phyloP scores from a whole-genome alignment of 2,888 invertebrate genomes.

The Rhogogaster chlorosoma region DNA sequence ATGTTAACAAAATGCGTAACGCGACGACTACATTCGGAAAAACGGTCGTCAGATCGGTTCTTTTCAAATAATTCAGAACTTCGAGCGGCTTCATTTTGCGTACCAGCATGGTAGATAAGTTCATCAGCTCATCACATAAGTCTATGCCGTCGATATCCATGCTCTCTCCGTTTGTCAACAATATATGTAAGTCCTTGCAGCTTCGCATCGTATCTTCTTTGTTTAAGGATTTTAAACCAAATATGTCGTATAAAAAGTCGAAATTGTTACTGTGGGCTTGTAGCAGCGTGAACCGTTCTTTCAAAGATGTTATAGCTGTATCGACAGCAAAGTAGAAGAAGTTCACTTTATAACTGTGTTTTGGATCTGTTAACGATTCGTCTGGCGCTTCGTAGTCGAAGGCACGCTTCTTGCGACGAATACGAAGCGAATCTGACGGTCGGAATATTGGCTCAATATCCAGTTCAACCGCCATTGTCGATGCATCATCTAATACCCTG shows the following conservation, averaged over 20 bases:
- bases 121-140: slow-evolving; percentile 19
- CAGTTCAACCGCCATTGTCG: slow-evolving; percentile 32
- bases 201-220: slow-evolving; percentile 13
- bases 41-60: neutral
- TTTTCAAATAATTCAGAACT: slow-evolving; percentile 12
- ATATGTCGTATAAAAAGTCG: slow-evolving; percentile 56
- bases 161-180: slow-evolving; percentile 54
- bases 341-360: slow-evolving; percentile 50
- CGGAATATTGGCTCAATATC: slow-evolving; percentile 34
- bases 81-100: neutral
- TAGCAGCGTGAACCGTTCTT: slow-evolving; percentile 59
- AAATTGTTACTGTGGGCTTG: slow-evolving; percentile 53
- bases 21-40: slow-evolving; percentile 54
- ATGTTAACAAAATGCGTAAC: slow-evolving; percentile 53
- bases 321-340: slow-evolving; percentile 55
- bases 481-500: neutral
- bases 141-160: slow-evolving; percentile 55
- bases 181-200: slow-evolving; percentile 55
- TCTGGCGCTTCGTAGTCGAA: slow-evolving; percentile 51
- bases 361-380: slow-evolving; percentile 11
- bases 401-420: slow-evolving; percentile 34
- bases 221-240: slow-evolving; percentile 49
- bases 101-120: neutral
- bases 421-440: neutral
- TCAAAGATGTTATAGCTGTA: slow-evolving; percentile 54